phyloP scores from a whole-genome alignment of 2,888 invertebrate genomes.

The Epiblema foenella region DNA sequence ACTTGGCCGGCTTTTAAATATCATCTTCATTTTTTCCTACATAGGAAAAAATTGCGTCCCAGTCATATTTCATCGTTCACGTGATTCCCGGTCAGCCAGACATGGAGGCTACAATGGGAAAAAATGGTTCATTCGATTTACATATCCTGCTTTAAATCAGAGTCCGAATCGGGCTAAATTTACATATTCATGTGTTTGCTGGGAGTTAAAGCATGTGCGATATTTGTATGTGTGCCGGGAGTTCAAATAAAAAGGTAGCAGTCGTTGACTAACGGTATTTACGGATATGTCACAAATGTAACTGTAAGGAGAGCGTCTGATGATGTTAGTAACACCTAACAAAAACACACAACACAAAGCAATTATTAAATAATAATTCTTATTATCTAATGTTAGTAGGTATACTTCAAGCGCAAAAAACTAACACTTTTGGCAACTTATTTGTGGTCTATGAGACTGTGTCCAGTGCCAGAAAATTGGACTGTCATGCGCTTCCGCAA shows the following conservation, averaged over 20 bases:
- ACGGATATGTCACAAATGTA: neutral
- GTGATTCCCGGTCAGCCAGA: conserved; percentile 5
- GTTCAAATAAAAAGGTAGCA: neutral
- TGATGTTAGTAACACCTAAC: too few relatives aligned
- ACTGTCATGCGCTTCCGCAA: too few relatives aligned
- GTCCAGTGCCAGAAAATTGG: too few relatives aligned
- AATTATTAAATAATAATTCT: too few relatives aligned
- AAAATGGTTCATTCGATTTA: conserved; percentile 32
- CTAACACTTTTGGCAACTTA: too few relatives aligned
- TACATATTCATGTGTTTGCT: conserved; percentile 32
- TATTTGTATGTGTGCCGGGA: neutral
- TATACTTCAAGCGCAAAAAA: too few relatives aligned
- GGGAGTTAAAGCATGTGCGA: neutral
- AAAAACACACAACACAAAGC: too few relatives aligned
- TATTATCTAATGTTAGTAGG: too few relatives aligned
- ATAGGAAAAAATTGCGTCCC: neutral
- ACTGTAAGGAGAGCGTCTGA: neutral
- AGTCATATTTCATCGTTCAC: conserved; percentile 15
- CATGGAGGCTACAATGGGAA: conserved; percentile 22
- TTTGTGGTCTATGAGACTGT: too few relatives aligned
- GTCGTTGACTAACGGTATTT: neutral
- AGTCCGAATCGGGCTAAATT: conserved; percentile 8
- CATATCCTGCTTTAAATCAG: conserved; percentile 32
- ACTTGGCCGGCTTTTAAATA: too few relatives aligned
- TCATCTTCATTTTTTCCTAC: neutral